Percentiles rank a stretch among this genome's conserved stretches.
phyloP scores from a whole-genome alignment of 1,140 invertebrate genomes.

The Mamestra configurata region DNA sequence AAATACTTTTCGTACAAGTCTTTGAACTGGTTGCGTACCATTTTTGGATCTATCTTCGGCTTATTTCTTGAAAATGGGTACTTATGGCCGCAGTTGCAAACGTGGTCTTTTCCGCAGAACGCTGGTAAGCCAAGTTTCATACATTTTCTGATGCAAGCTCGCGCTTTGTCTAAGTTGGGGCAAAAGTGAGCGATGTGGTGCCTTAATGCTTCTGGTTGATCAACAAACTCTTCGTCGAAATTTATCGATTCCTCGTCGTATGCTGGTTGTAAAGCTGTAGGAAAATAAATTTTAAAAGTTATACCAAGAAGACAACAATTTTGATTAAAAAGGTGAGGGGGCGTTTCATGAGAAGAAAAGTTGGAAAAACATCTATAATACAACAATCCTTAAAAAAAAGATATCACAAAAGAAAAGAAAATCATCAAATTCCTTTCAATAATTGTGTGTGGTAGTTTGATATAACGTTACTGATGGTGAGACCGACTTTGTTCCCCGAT shows the following conservation, averaged over 20 bases:
- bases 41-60: slow-evolving; percentile 31
- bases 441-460: no score
- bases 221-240: neutral
- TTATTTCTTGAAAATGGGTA: slow-evolving; percentile 54
- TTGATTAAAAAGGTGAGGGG: no score
- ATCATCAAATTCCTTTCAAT: no score
- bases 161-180: slow-evolving; percentile 72
- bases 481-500: no score
- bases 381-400: no score
- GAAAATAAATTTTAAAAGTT: neutral
- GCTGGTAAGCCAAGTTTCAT: slow-evolving; percentile 73
- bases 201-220: slow-evolving; percentile 53
- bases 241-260: neutral
- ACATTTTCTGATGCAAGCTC: slow-evolving; percentile 72
- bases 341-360: no score
- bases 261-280: neutral
- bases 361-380: no score
- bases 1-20: slow-evolving; percentile 80
- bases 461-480: no score
- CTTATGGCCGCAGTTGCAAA: slow-evolving; percentile 80
- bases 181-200: slow-evolving; percentile 84
- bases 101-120: slow-evolving; percentile 82
- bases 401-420: no score
- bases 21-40: slow-evolving; percentile 65
- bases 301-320: neutral